Percentiles rank a stretch among this genome's conserved stretches.
Evolutionary conservation across 1,140 invertebrate genomes (phyloP).

Genomic region (Ridgeia piscesae): DNA sequence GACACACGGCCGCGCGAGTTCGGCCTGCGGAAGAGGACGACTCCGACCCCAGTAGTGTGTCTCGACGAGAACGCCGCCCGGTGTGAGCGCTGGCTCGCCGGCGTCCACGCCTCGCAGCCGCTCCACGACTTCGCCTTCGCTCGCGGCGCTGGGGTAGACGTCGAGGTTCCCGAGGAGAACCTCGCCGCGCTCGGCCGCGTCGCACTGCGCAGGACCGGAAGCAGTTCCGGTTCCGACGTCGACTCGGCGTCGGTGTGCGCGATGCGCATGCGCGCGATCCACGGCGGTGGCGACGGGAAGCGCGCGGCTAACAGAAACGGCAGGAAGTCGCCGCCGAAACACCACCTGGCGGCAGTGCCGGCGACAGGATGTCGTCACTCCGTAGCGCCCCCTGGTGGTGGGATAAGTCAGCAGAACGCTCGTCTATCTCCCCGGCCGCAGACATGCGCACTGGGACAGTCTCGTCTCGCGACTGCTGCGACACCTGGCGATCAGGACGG

Average conservation of each 20-base stretch:
- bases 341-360: neutral
- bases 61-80: conserved; percentile 48
- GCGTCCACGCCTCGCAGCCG: conserved; percentile 45
- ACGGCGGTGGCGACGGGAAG: neutral
- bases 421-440: neutral
- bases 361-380: neutral
- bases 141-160: conserved; percentile 39
- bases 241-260: conserved; percentile 12
- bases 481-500: neutral
- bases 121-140: conserved; percentile 35
- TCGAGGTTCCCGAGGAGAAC: conserved; percentile 49
- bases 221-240: neutral
- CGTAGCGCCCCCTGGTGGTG: neutral
- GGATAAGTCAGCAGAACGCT: neutral
- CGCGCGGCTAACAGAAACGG: neutral
- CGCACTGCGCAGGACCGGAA: conserved; percentile 12
- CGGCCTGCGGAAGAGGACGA: conserved; percentile 33
- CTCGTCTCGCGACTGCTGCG: neutral
- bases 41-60: conserved; percentile 32
- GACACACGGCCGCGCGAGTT: conserved; percentile 44
- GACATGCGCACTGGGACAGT: neutral
- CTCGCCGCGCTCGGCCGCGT: conserved; percentile 34
- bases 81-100: conserved; percentile 49
- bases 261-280: conserved; percentile 2
- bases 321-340: neutral